Percentiles rank a stretch among this genome's conserved stretches.
These are phyloP conservation scores for Lasiommata megera DNA, from an alignment of 2,888 invertebrate species.

Conservation along the genomic window DNA sequence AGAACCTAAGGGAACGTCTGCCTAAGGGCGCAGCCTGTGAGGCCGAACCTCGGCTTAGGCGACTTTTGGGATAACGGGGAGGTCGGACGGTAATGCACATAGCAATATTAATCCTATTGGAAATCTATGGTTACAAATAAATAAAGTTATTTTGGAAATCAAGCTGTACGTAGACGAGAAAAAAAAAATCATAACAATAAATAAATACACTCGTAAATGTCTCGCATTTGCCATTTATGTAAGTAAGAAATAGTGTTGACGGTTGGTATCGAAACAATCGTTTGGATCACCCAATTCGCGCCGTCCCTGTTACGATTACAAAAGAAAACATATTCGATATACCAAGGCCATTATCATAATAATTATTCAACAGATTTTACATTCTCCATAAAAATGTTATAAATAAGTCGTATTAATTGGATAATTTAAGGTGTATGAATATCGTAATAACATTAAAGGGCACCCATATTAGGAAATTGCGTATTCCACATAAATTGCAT, in stretches of 20 bases:
- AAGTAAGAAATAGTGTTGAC: background rate
- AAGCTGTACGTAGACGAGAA: too few species aligned
- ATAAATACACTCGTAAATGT: background rate
- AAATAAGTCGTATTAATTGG: slow-evolving; percentile 22
- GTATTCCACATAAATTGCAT: slow-evolving; percentile 17
- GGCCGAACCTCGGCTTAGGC: too few species aligned
- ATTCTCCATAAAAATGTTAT: slow-evolving; percentile 22
- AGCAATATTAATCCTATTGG: too few species aligned
- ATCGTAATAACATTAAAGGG: slow-evolving; percentile 18
- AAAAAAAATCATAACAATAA: too few species aligned
- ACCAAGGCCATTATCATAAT: slow-evolving; percentile 18
- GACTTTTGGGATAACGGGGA: too few species aligned
- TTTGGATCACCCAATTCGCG: slow-evolving; percentile 10
- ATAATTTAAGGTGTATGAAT: slow-evolving; percentile 15
- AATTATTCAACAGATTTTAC: slow-evolving; percentile 20
- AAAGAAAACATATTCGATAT: slow-evolving; percentile 21
- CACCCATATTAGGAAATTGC: slow-evolving; percentile 13
- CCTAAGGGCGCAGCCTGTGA: too few species aligned
- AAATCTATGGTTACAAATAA: too few species aligned
- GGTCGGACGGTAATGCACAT: too few species aligned
- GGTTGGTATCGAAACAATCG: slow-evolving; percentile 4
- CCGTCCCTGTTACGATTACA: slow-evolving; percentile 20
- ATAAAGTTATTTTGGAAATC: too few species aligned
- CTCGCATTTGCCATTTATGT: background rate
- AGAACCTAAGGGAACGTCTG: too few species aligned